These are phyloP conservation scores for Archips crataeganus DNA, from an alignment of 2,888 invertebrate genomes.

Conservation along the genomic window DNA sequence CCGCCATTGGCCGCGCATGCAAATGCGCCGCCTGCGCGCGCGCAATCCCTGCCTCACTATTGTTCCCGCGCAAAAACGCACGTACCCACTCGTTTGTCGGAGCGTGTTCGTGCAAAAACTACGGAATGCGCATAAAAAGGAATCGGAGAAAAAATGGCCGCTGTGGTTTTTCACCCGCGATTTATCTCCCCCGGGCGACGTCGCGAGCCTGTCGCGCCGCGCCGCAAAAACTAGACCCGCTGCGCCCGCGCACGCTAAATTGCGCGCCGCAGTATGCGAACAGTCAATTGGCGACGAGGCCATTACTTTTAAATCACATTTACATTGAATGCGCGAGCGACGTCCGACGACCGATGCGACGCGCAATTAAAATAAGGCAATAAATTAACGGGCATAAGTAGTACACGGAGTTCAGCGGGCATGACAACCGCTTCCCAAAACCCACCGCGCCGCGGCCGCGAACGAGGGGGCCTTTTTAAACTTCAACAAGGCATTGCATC, in stretches of 20 bases:
- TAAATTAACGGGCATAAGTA: conserved; percentile 72
- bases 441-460: not conserved
- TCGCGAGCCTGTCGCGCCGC: conserved; percentile 46
- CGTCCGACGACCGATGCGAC: conserved; percentile 58
- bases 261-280: conserved; percentile 42
- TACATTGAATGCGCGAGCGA: conserved; percentile 79
- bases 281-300: conserved; percentile 67
- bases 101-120: conserved; percentile 73
- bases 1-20: conserved; percentile 67
- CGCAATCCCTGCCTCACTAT: conserved; percentile 69
- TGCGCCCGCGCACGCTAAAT: conserved; percentile 29
- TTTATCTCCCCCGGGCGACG: conserved; percentile 64
- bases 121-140: conserved; percentile 78
- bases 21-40: conserved; percentile 73
- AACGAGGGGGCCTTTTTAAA: not conserved
- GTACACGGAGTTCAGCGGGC: conserved; percentile 33
- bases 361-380: conserved; percentile 79
- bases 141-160: conserved; percentile 70
- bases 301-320: conserved; percentile 76
- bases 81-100: conserved; percentile 67
- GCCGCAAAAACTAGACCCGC: conserved; percentile 51
- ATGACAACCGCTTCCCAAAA: conserved; percentile 9
- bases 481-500: not conserved
- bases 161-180: conserved; percentile 73
- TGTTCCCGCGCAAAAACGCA: conserved; percentile 68